phyloP scores from a whole-genome alignment of 2,113 vertebrate species.

The Micromys minutus region DNA sequence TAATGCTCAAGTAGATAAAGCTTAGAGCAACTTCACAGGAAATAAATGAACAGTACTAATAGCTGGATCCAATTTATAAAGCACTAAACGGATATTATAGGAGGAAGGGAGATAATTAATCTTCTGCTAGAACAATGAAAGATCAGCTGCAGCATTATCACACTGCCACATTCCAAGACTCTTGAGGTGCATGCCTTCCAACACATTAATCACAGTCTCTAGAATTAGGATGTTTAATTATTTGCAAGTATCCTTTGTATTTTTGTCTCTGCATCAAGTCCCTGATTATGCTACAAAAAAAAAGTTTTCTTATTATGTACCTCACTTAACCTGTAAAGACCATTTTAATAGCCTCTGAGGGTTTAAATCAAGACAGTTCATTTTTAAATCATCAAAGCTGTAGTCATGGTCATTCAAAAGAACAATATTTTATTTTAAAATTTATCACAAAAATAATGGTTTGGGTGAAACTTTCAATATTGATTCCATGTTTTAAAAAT shows the following conservation, averaged over 20 bases:
- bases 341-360: neutral
- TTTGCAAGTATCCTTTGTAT: conserved; percentile 69
- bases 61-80: conserved; percentile 71
- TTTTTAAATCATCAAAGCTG: conserved; percentile 7
- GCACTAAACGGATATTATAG: conserved; percentile 73
- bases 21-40: conserved; percentile 63
- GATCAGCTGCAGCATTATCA: conserved; percentile 79
- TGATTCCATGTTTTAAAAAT: neutral
- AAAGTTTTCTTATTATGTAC: conserved; percentile 44
- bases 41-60: conserved; percentile 76
- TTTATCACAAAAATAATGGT: neutral
- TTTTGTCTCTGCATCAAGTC: conserved; percentile 71
- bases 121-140: conserved; percentile 77
- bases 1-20: conserved; percentile 54
- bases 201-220: conserved; percentile 80
- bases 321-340: neutral
- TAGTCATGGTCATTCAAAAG: neutral
- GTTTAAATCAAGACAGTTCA: neutral
- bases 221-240: conserved; percentile 79
- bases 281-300: conserved; percentile 22
- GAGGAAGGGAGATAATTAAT: conserved; percentile 81
- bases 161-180: conserved; percentile 73
- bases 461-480: neutral
- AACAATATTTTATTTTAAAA: neutral
- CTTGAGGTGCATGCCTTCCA: conserved; percentile 68